Evolutionary conservation across 2,113 vertebrate species (phyloP).

Genomic region (Pogonocichla stellata): DNA sequence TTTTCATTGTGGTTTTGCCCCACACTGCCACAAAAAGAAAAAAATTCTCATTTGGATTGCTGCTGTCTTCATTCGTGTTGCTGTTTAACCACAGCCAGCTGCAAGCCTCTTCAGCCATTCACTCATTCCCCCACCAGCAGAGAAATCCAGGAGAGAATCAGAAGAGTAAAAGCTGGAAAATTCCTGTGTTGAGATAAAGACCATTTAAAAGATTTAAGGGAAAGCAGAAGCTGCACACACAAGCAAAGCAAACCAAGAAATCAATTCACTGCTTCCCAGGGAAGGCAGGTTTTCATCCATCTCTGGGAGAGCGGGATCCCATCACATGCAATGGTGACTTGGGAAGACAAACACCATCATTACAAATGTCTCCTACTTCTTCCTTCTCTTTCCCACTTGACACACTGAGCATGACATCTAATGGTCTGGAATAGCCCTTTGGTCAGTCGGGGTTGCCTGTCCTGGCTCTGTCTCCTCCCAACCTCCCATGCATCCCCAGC

Average conservation of each 20-base stretch:
- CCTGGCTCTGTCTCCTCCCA: neutral
- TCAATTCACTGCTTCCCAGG: neutral
- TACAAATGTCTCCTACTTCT: neutral
- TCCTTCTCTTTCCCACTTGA: neutral
- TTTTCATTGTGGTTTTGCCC: neutral
- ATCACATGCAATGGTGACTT: too few species aligned
- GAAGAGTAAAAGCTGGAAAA: neutral
- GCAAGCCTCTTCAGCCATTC: neutral
- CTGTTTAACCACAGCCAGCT: neutral
- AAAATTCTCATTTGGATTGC: neutral
- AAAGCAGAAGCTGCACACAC: neutral
- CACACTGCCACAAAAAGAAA: neutral
- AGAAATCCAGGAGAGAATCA: accelerated
- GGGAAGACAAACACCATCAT: neutral
- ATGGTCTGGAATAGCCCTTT: neutral
- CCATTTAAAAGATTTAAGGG: neutral
- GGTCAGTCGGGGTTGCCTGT: neutral
- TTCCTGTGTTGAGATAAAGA: neutral
- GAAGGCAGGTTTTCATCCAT: neutral
- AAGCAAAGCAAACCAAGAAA: neutral
- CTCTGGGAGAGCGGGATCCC: neutral
- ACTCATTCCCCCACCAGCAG: too few species aligned
- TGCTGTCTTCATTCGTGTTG: neutral
- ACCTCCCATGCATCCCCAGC: accelerated
- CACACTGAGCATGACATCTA: too few species aligned